These are phyloP conservation scores for Dendrocopos noguchii DNA, from an alignment of 2,113 vertebrate species.

Conservation along the genomic window DNA sequence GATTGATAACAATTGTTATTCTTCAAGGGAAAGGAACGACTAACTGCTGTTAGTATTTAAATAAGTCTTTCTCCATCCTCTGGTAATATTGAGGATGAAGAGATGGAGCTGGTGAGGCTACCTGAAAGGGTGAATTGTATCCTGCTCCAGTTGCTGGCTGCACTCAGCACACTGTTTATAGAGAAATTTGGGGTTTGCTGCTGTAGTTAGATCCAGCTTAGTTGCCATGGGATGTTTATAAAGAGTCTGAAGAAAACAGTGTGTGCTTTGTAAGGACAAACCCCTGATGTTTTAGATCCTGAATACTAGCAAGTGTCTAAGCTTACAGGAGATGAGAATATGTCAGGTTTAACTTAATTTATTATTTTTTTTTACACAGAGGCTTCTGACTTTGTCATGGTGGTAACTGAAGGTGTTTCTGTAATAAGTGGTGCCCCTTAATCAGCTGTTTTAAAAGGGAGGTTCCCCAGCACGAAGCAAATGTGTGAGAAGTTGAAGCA, in stretches of 20 bases:
- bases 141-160: neutral
- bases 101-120: neutral
- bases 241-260: neutral
- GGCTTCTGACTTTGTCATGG: neutral
- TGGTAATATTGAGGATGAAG: neutral
- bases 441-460: neutral
- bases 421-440: neutral
- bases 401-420: neutral
- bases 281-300: neutral
- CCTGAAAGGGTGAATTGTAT: neutral
- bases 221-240: neutral
- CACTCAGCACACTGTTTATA: neutral
- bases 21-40: neutral
- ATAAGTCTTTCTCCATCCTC: neutral
- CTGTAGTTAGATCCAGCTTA: neutral
- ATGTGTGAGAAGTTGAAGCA: neutral
- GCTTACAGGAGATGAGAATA: neutral
- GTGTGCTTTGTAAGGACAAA: neutral
- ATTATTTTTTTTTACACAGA: neutral
- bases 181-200: neutral
- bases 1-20: neutral
- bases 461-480: neutral
- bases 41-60: neutral
- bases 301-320: neutral
- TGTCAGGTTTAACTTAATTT: neutral